Conservation (phyloP, 2,797 vertebrate genomes). For the Gambusia yucatana region DNA sequence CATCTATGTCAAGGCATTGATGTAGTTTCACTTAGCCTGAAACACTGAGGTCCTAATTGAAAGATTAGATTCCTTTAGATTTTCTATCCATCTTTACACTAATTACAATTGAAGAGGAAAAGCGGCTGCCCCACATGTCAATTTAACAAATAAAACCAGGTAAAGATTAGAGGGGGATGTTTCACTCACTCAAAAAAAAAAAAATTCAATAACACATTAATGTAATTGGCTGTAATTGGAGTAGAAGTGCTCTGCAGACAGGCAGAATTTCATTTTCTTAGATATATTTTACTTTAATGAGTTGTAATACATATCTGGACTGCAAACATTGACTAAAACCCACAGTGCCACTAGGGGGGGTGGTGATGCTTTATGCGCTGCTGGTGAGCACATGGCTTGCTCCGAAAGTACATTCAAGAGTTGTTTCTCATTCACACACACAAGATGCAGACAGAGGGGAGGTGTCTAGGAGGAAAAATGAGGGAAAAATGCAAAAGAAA, state of each 20-base stretch:
- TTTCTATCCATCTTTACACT: constrained; percentile 73
- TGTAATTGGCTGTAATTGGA: constrained; percentile 59
- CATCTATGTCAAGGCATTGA: constrained; percentile 77
- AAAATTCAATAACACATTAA: constrained; percentile 58
- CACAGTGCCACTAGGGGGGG: constrained; percentile 76
- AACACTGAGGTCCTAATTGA: constrained; percentile 80
- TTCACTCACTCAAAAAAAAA: constrained; percentile 48
- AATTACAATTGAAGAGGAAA: constrained; percentile 70
- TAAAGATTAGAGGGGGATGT: constrained; percentile 38
- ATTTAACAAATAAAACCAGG: constrained; percentile 70
- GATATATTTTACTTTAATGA: constrained; percentile 63
- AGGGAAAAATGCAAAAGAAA: constrained; percentile 2
- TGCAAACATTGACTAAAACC: constrained; percentile 28
- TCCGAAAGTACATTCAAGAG: constrained; percentile 31
- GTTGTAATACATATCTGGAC: constrained; percentile 46
- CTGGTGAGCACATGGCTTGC: constrained; percentile 36
- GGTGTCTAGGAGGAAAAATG: constrained; percentile 11
- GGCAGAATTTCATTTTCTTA: constrained; percentile 49
- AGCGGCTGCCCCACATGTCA: constrained; percentile 57
- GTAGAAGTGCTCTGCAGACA: constrained; percentile 49
- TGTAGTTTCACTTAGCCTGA: constrained; percentile 82
- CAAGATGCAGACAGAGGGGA: constrained; percentile 1
- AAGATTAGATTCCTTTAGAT: constrained; percentile 79
- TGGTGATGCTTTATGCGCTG: constrained; percentile 66
- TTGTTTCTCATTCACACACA: constrained; percentile 24